phyloP scores from a whole-genome alignment of 2,113 vertebrate species.

The Rhynchomys soricoides region DNA sequence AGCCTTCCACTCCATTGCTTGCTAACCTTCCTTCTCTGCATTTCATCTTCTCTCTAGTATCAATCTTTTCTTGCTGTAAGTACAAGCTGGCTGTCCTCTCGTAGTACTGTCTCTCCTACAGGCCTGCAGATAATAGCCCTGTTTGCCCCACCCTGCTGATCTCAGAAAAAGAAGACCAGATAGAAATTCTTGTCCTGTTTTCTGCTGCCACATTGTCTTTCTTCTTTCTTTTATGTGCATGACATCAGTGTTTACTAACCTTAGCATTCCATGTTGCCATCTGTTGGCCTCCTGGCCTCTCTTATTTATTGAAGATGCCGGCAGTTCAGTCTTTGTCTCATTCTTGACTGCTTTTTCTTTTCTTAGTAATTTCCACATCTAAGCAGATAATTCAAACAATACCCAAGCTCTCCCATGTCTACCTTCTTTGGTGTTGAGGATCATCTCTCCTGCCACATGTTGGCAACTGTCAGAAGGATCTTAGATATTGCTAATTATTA shows the following conservation, averaged over 20 bases:
- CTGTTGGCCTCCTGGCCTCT: conserved; percentile 3
- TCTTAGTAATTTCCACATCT: neutral
- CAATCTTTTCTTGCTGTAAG: neutral
- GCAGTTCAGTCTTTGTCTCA: neutral
- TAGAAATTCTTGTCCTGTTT: neutral
- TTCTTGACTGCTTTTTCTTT: neutral
- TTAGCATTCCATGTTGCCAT: neutral
- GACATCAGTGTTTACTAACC: neutral
- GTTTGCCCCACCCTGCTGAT: neutral
- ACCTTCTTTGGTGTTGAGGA: neutral
- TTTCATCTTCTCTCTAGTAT: neutral
- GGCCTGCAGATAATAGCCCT: neutral
- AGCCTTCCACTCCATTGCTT: neutral
- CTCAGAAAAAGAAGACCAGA: neutral
- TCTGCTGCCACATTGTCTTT: neutral
- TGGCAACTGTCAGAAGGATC: neutral
- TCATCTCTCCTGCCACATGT: neutral
- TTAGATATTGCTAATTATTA: neutral
- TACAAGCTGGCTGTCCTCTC: neutral
- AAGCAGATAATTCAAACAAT: conserved; percentile 25
- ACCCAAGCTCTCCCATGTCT: neutral
- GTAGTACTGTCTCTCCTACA: neutral
- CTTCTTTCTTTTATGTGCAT: neutral
- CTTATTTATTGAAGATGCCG: neutral
- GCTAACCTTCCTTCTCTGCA: neutral